These are phyloP conservation scores for Agrochola lychnidis DNA, from an alignment of 2,888 invertebrate genomes.

Conservation along the genomic window DNA sequence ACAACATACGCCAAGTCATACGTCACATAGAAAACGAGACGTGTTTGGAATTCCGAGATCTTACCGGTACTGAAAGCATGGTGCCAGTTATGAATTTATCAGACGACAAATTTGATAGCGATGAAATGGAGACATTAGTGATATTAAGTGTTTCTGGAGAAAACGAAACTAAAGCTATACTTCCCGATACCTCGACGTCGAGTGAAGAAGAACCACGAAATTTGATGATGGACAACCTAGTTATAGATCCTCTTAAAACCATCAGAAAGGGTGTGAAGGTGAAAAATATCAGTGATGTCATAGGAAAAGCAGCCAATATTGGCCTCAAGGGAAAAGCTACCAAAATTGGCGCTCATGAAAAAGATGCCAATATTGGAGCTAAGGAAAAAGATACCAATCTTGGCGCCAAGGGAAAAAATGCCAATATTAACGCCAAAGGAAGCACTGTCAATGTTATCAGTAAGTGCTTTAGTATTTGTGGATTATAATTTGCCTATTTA, in stretches of 20 bases:
- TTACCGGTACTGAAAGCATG: constrained; percentile 22
- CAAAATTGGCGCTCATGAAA: not conserved
- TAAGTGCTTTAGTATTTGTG: constrained; percentile 17
- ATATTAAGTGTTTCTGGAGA: not conserved
- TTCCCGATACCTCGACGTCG: not conserved
- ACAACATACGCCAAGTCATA: constrained; percentile 83
- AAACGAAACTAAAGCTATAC: not conserved
- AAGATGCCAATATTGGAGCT: not conserved
- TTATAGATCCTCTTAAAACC: not conserved
- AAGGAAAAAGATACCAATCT: not conserved
- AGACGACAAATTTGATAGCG: not conserved
- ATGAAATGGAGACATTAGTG: not conserved
- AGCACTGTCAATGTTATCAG: constrained; percentile 7
- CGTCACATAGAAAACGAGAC: constrained; percentile 85
- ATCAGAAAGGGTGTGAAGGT: not conserved
- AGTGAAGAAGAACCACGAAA: not conserved
- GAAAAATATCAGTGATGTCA: not conserved
- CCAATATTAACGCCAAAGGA: not conserved
- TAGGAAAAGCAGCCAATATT: not conserved
- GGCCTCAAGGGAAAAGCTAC: not conserved
- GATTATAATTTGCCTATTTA: not conserved
- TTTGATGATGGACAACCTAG: not conserved
- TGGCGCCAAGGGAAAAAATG: not conserved
- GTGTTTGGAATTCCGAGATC: constrained; percentile 80
- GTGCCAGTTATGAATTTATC: rapidly evolving